phyloP scores from a whole-genome alignment of 2,888 invertebrate genomes.

The Argynnis bischoffii region DNA sequence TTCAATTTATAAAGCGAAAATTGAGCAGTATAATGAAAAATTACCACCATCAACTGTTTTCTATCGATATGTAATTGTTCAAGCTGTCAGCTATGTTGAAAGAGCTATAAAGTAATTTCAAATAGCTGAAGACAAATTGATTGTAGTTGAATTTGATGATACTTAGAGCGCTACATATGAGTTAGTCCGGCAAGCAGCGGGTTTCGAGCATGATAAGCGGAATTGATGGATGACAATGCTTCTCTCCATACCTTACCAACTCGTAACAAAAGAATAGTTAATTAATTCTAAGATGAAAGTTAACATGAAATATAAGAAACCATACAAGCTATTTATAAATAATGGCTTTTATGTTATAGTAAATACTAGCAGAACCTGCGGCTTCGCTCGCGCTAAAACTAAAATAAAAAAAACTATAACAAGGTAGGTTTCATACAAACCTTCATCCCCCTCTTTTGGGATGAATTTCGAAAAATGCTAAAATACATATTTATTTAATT shows the following conservation, averaged over 20 bases:
- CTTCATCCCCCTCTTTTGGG: too few relatives aligned
- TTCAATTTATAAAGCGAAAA: slow-evolving; percentile 9
- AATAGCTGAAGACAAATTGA: slow-evolving; percentile 67
- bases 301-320: slow-evolving; percentile 58
- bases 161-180: slow-evolving; percentile 53
- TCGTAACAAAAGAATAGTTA: slow-evolving; percentile 70
- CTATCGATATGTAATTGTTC: slow-evolving; percentile 37
- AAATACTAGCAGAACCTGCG: neutral
- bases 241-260: slow-evolving; percentile 49
- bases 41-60: slow-evolving; percentile 28
- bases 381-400: too few relatives aligned
- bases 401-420: too few relatives aligned
- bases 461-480: too few relatives aligned
- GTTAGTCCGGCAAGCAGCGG: slow-evolving; percentile 49
- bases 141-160: slow-evolving; percentile 48
- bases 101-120: slow-evolving; percentile 57
- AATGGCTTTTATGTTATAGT: slow-evolving; percentile 29
- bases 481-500: too few relatives aligned
- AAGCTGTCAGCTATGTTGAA: slow-evolving; percentile 52
- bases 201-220: slow-evolving; percentile 67
- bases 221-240: slow-evolving; percentile 74
- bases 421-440: too few relatives aligned
- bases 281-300: slow-evolving; percentile 74
- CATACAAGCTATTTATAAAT: slow-evolving; percentile 55
- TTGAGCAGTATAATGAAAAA: slow-evolving; percentile 26